Base-by-base conservation (phyloP, 2,113 vertebrate species). In the Notarius quadriscutis region DNA sequence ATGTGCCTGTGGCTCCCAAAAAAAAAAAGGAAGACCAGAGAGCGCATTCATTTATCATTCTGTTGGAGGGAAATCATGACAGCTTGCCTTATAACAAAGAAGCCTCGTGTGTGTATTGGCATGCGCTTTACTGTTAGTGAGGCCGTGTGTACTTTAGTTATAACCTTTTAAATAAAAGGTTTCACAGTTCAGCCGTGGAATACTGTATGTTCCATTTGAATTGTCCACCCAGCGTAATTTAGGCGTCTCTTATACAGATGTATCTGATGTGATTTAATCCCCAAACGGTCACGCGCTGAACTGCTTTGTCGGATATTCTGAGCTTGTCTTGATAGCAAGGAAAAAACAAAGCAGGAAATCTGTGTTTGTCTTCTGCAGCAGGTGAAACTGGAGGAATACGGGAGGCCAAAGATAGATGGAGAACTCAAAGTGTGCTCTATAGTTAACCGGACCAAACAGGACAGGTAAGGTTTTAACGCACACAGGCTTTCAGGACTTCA, bases 391-490 rank as follows among this genome's bases (percentile, higher is more conserved):
- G 97, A 97, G 92, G 97, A 99, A 84, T 99, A 96, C 0, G 98
- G 98, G 71, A 94, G 98, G 91, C 98, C 98, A 0, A 99, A 99
- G 95, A 99, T 99, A 2, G 98, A 99, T 0, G 98, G 98, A 0
- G 98, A 99, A 79, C 93, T 99, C 74, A 99, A 99, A 92, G 97
- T 99, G 17, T 97, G 95, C 65, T 99, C 98, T 84, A 98, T 97
- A 2, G 95, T 97, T 74, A 99, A 99, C 94, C 96, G 99, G 90
- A 97, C 97, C 4, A 99, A 98, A 93, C 98, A 99, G 92, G 98
- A 99, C 92, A 95, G 98, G 98, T 99, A 92, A 95, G 92, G 85
- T 25, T 30, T 50, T 1, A 18, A 80, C 2, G 11, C 78, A 55
- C 1, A 74, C 20, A 8, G 71, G 7, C 27, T 27, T 27, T 69